These are phyloP conservation scores for Drosophila ficusphila DNA, from an alignment of 1,140 invertebrate genomes.

Conservation along the genomic window DNA sequence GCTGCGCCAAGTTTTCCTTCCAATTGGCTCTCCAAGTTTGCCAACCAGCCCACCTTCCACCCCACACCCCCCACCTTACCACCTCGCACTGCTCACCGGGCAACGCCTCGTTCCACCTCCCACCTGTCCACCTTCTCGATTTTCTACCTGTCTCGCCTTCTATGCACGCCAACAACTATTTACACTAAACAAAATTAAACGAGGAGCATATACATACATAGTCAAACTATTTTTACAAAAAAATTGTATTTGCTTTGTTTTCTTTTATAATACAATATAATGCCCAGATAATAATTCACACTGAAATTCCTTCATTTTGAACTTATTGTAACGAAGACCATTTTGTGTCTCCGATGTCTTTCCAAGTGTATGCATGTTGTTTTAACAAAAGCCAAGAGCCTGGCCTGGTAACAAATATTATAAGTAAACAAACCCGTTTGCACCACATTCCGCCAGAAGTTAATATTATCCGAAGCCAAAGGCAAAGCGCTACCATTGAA, in stretches of 20 bases:
- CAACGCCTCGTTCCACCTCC: too few relatives aligned
- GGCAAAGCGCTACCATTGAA: background rate
- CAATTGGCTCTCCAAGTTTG: constrained; percentile 34
- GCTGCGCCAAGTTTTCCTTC: constrained; percentile 48
- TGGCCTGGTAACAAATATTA: constrained; percentile 31
- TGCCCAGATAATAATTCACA: too few relatives aligned
- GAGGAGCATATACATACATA: too few relatives aligned
- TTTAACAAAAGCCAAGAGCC: constrained; percentile 3
- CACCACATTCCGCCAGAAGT: constrained; percentile 52
- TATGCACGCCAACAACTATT: constrained; percentile 12
- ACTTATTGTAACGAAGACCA: too few relatives aligned
- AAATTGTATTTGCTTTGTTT: too few relatives aligned
- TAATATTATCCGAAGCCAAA: constrained; percentile 5
- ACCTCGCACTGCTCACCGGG: too few relatives aligned
- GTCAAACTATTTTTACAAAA: too few relatives aligned
- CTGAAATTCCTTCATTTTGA: too few relatives aligned
- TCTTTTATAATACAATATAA: too few relatives aligned
- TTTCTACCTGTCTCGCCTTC: constrained; percentile 58
- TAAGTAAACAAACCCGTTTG: constrained; percentile 57
- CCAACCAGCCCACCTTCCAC: background rate
- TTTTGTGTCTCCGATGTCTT: too few relatives aligned
- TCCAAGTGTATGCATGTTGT: background rate
- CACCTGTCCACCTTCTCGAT: constrained; percentile 18
- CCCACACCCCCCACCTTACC: constrained; percentile 7
- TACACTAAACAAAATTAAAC: too few relatives aligned